Conservation (phyloP, 2,797 vertebrate genomes). For the Pseudochaenichthys georgianus region DNA sequence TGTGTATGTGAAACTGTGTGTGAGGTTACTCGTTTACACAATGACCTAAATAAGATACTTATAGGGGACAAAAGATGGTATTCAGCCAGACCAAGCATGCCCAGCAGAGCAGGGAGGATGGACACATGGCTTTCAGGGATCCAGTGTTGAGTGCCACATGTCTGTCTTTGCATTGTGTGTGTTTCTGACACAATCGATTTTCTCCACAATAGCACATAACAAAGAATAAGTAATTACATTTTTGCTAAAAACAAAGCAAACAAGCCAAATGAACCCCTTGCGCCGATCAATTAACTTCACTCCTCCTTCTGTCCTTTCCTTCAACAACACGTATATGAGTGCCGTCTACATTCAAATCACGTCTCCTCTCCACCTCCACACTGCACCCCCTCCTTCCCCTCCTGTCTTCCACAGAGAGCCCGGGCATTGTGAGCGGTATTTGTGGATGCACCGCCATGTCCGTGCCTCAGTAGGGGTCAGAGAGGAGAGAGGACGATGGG, state of each 20-base stretch:
- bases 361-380: constrained; percentile 61
- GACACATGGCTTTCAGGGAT: constrained; percentile 17
- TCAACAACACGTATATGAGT: constrained; percentile 29
- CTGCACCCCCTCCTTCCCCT: constrained; percentile 57
- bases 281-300: constrained; percentile 59
- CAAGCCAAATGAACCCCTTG: constrained; percentile 34
- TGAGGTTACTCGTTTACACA: constrained; percentile 75
- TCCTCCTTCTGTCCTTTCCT: constrained; percentile 33
- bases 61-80: constrained; percentile 44
- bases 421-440: constrained; percentile 54
- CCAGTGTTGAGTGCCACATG: not conserved
- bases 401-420: constrained; percentile 51
- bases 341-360: constrained; percentile 69
- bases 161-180: constrained; percentile 3
- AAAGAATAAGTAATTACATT: constrained; percentile 54
- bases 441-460: constrained; percentile 57
- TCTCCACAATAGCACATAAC: constrained; percentile 37
- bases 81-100: constrained; percentile 40
- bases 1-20: constrained; percentile 12
- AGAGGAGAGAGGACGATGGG: constrained; percentile 50
- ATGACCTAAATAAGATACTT: constrained; percentile 81
- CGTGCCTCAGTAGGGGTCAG: constrained; percentile 62
- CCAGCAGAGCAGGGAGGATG: constrained; percentile 36
- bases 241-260: constrained; percentile 55
- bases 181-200: constrained; percentile 26